phyloP scores from a whole-genome alignment of 2,113 vertebrate species.

The Scopus umbretta region DNA sequence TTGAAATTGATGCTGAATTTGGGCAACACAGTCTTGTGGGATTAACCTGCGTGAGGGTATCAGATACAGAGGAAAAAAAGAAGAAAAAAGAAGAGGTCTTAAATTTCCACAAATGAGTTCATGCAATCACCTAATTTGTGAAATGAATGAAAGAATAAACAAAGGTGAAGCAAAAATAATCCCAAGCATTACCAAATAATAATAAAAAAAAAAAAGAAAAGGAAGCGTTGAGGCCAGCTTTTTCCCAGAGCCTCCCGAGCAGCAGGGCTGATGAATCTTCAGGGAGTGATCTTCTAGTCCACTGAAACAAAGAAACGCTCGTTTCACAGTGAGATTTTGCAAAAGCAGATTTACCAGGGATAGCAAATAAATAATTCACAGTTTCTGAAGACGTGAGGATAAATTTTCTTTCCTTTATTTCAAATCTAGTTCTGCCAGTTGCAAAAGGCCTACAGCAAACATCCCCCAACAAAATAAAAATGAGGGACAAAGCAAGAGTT shows the following conservation, averaged over 20 bases:
- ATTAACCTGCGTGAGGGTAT: not conserved
- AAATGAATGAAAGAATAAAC: not conserved
- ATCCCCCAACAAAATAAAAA: not conserved
- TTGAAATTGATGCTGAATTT: not conserved
- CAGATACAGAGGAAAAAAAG: not conserved
- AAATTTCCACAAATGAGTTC: not conserved
- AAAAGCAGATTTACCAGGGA: not conserved
- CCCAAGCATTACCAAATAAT: not conserved
- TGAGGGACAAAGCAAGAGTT: not conserved
- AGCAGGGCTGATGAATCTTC: not conserved
- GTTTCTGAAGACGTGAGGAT: not conserved
- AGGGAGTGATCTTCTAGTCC: not conserved
- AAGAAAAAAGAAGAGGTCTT: not conserved
- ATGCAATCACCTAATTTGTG: not conserved
- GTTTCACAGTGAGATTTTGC: not conserved
- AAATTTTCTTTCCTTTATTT: not conserved
- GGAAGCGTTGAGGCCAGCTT: not conserved
- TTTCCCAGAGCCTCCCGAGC: not conserved
- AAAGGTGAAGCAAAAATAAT: not conserved
- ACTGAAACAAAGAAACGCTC: not conserved
- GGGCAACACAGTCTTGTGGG: not conserved
- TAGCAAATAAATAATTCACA: slow-evolving; percentile 1
- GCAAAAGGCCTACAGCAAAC: not conserved
- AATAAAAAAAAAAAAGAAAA: not conserved
- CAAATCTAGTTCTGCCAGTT: not conserved